Evolutionary conservation across 2,797 vertebrate genomes (phyloP).

Genomic region (Trematomus bernacchii): DNA sequence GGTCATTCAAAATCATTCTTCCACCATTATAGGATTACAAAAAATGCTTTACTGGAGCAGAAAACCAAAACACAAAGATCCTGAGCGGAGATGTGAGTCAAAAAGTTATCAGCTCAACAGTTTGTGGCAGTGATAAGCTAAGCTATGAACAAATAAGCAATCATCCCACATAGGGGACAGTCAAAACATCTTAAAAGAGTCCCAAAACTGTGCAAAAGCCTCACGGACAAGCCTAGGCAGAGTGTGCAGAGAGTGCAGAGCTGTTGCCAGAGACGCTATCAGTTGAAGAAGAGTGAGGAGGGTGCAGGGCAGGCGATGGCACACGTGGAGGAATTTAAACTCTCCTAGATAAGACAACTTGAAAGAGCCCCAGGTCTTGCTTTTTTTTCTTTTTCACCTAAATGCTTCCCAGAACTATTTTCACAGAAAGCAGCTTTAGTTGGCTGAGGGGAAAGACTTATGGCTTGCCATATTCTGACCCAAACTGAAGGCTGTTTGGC

Average conservation of each 20-base stretch:
- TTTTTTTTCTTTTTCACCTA: conserved; percentile 48
- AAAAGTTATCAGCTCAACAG: conserved; percentile 41
- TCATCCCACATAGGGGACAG: conserved; percentile 56
- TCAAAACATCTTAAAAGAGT: conserved; percentile 65
- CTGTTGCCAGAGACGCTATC: conserved; percentile 76
- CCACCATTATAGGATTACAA: not conserved
- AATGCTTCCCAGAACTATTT: conserved; percentile 54
- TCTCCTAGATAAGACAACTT: conserved; percentile 70
- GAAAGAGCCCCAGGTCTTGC: conserved; percentile 63
- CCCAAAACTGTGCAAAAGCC: conserved; percentile 45
- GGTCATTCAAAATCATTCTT: not conserved
- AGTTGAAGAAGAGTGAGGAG: conserved; percentile 55
- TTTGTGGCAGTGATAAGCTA: conserved; percentile 44
- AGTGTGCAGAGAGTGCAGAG: conserved; percentile 52
- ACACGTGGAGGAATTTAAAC: conserved; percentile 79
- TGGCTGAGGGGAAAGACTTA: conserved; percentile 21
- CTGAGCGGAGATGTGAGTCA: conserved; percentile 38
- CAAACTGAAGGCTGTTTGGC: conserved; percentile 21
- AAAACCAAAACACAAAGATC: conserved; percentile 49
- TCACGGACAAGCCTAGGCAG: conserved; percentile 74
- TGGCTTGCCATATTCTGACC: conserved; percentile 46
- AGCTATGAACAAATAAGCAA: conserved; percentile 48
- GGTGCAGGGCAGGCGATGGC: conserved; percentile 67
- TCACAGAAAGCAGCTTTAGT: conserved; percentile 45
- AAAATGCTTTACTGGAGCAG: conserved; percentile 27